These are phyloP conservation scores for Leuciscus idus DNA, from an alignment of 2,113 vertebrate species.

Conservation along the genomic window DNA sequence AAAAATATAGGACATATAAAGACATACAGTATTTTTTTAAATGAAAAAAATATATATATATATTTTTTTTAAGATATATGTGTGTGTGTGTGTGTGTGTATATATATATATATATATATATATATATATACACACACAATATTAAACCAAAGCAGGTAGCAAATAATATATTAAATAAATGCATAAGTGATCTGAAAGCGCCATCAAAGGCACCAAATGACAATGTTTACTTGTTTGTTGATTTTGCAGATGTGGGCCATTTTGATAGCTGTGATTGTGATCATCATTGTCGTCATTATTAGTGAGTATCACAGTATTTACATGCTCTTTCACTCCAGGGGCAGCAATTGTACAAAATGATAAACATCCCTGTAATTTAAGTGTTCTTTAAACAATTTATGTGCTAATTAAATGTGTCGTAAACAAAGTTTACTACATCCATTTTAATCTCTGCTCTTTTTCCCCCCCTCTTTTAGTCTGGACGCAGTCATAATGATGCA, in stretches of 20 bases:
- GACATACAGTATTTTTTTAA: too few species aligned
- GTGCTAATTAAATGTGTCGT: background rate
- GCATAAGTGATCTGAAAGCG: too few species aligned
- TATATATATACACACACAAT: too few species aligned
- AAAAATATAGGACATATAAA: background rate
- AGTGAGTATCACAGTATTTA: constrained; percentile 78
- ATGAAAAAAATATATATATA: too few species aligned
- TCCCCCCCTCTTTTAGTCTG: constrained; percentile 67
- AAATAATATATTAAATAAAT: too few species aligned
- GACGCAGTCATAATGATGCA: constrained; percentile 61
- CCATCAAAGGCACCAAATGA: background rate
- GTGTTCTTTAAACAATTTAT: background rate
- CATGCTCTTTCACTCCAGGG: background rate
- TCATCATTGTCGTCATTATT: constrained; percentile 89
- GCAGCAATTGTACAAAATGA: background rate
- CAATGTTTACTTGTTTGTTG: background rate
- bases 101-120: too few species aligned
- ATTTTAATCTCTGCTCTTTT: background rate
- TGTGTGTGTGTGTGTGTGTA: too few species aligned
- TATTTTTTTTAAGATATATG: too few species aligned
- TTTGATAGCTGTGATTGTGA: constrained; percentile 84
- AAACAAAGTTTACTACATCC: background rate
- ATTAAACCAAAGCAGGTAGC: too few species aligned
- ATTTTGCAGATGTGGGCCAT: constrained; percentile 94
- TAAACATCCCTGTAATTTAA: background rate